Evolutionary conservation across 1,140 invertebrate species (phyloP), one percentile per base, ranked within the genome.

Genomic region (Papilio machaon): DNA sequence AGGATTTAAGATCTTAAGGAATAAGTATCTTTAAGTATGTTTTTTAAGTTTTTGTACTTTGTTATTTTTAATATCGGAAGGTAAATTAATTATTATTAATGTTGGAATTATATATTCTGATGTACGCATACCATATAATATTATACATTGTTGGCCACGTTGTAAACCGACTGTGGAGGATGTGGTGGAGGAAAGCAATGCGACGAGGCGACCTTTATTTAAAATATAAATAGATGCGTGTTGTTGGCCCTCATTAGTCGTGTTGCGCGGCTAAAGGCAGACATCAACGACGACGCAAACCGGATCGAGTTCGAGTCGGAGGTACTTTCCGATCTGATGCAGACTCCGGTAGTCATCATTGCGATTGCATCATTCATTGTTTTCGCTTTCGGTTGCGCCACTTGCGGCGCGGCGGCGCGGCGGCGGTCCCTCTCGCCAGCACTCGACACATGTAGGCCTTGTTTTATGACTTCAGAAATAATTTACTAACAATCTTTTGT

Each of bases 341-440:
- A 58, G 7, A 58, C n/a, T 9, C 54, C 17, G 54, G 6, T 9
- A n/a, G 54, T 58, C 54, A 58, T 58, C 17, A 58, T 58, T 58
- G 54, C 54, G 54, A 58, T 58, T 58, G n/a, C 17, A 19, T 58
- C 17, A 58, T 58, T 58, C 8, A 58, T 58, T 58, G 54, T 58
- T 58, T 58, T 58, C 54, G 17, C 54, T 58, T 58, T 58, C n/a
- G 54, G 54, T 58, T 58, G 54, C 54, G 54, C 54, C 54, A 58
- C 17, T 19, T 9, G n/a, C 52, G 11, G 47, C 38, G 38, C 52
- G 11, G 47, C 54, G 54, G n/a, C 52, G 11, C 11, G 1, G 38
- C 52, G 11, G 47, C 54, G 54, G 17, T 17, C 54, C n/a, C 54
- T 58, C 54, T 17, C 17, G 54, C 54, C 54, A 15, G 17, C 54